Evolutionary conservation across 92 coral and sea anemone species (phyloP).

Genomic region (Parazoanthus atlanticus): DNA sequence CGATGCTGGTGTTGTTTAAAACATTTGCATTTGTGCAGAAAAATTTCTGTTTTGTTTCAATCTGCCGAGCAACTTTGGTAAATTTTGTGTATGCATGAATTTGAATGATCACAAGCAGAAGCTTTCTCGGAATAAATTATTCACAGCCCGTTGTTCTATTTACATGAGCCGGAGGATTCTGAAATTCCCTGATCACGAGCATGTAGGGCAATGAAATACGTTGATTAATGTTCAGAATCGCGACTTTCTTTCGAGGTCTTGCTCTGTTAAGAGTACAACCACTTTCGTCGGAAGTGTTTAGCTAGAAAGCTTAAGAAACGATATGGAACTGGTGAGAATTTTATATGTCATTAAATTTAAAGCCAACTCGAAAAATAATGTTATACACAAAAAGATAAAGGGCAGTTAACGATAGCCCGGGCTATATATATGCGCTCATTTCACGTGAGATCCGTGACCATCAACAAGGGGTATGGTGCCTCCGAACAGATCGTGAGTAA

Average conservation of each 20-base stretch:
- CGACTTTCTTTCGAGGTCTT: not conserved
- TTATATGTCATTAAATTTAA: not conserved
- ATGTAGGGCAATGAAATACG: not conserved
- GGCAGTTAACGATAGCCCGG: not conserved
- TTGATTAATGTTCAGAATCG: not conserved
- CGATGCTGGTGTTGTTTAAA: not conserved
- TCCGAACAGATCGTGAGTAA: not conserved
- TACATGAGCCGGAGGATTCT: constrained; percentile 12
- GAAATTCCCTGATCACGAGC: constrained; percentile 34
- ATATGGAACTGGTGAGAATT: not conserved
- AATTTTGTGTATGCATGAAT: constrained; percentile 22
- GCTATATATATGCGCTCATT: too few species aligned
- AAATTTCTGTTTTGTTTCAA: not conserved
- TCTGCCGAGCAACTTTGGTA: constrained; percentile 23
- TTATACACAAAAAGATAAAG: not conserved
- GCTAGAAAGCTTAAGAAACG: not conserved
- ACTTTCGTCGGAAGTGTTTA: not conserved
- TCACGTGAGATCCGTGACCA: not conserved
- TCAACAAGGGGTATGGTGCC: not conserved
- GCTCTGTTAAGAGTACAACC: not conserved
- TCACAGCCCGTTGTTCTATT: constrained; percentile 37
- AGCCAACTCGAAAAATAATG: not conserved
- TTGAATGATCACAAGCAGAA: not conserved
- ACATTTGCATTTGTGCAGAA: not conserved
- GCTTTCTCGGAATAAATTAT: constrained; percentile 42